Conservation (phyloP, 2,113 vertebrate species). For the Sardina pilchardus region DNA sequence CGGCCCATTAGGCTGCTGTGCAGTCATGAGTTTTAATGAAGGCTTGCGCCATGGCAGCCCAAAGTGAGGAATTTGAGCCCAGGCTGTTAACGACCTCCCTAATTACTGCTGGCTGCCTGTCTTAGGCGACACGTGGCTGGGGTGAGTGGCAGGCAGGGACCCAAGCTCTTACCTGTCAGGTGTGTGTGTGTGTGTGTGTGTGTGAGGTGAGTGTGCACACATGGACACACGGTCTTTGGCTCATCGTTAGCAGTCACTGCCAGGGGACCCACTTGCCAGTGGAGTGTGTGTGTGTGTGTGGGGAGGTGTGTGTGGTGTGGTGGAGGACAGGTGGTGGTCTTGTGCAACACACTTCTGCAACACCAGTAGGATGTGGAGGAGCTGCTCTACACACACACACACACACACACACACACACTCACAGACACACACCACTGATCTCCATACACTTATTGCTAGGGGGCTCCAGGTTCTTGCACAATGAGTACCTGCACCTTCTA, state of each 20-base stretch:
- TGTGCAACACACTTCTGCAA: not conserved
- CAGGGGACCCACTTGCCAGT: not conserved
- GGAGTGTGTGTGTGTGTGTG: not conserved
- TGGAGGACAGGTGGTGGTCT: not conserved
- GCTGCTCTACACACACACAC: not conserved
- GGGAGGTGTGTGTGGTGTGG: no score
- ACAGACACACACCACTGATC: not conserved
- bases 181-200: slow-evolving; percentile 8
- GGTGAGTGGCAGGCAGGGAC: slow-evolving; percentile 1
- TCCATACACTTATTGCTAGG: not conserved
- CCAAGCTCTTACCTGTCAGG: not conserved
- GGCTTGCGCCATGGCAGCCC: slow-evolving; percentile 13
- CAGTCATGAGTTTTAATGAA: slow-evolving; percentile 5
- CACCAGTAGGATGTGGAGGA: slow-evolving; percentile 1
- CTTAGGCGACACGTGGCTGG: slow-evolving; percentile 5
- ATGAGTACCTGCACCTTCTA: not conserved
- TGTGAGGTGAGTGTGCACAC: not conserved
- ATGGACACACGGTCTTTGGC: not conserved
- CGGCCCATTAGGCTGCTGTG: not conserved
- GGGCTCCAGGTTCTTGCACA: not conserved
- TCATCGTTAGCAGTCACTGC: not conserved
- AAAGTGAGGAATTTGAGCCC: slow-evolving; percentile 1
- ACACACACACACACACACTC: not conserved
- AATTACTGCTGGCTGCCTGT: slow-evolving; percentile 14
- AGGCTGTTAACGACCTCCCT: slow-evolving; percentile 6